Base-by-base conservation (phyloP, 1,140 invertebrate species). In the Chymomyza costata region DNA sequence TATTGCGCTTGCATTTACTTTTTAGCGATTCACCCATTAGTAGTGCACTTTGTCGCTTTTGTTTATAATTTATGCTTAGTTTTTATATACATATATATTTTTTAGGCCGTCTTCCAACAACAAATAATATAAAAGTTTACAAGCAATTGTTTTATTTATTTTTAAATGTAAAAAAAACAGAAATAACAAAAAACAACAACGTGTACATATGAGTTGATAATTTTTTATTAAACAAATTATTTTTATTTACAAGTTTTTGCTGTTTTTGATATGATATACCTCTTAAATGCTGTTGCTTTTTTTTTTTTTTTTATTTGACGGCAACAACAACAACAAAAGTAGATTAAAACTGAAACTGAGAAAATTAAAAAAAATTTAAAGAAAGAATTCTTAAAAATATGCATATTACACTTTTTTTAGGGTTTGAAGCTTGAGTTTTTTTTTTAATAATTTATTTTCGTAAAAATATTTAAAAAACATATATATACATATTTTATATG, bases 381-480 rank as follows among this genome's bases (percentile, higher is more conserved):
- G 25, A n/a, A 32, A n/a, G n/a, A n/a, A 32, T 31, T 30, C 25
- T 28, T 39, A 40, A 31, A 28, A 15, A 34, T 25, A 16, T 38
- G n/a, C n/a, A n/a, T n/a, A n/a, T n/a, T n/a, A n/a, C n/a, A n/a
- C n/a, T 31, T 47, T 16, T 32, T 40, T 32, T 41, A 34, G 7
- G 2, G 15, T 53, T 46, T 39, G 32, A 31, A 21, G 37, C 45
- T 30, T n/a, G 35, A 40, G 16, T 51, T 54, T 46, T 28, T 43
- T 46, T 40, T 13, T 46, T 41, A 48, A 53, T 74, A 76, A 74
- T 74, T 67, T 73, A 74, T 74, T 73, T 56, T 64, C 49, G 49
- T 51, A 50, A 54, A 48, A 45, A 63, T 47, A 39, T 45, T 37
- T 18, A 60, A 55, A 53, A 53, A 34, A 65, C 47, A n/a, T n/a